These are phyloP conservation scores for Rhynchopsitta pachyrhyncha DNA, from an alignment of 2,113 vertebrate genomes.

Conservation along the genomic window DNA sequence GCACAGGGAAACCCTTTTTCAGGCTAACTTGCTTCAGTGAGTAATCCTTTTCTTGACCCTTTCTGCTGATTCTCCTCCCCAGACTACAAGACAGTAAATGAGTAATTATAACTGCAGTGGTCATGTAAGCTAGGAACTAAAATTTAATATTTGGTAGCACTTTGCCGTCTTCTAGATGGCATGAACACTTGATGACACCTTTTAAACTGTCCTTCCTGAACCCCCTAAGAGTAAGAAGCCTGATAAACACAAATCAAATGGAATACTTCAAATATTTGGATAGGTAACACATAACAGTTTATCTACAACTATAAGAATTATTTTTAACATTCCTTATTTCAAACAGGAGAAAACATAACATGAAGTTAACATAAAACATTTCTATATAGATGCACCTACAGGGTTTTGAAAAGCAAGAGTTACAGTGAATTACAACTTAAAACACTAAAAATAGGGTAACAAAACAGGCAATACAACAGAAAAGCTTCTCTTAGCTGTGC, in stretches of 20 bases:
- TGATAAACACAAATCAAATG: background rate
- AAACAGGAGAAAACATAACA: background rate
- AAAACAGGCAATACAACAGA: background rate
- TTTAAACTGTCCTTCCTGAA: background rate
- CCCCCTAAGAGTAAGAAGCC: background rate
- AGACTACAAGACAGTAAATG: background rate
- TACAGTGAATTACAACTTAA: background rate
- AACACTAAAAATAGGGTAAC: background rate
- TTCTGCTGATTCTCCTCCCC: background rate
- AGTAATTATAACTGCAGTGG: background rate
- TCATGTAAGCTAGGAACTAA: conserved; percentile 9
- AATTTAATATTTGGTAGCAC: background rate
- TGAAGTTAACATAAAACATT: background rate
- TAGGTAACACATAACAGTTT: background rate
- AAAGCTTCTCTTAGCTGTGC: background rate
- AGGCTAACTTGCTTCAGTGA: background rate
- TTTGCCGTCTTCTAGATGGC: background rate
- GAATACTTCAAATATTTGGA: background rate
- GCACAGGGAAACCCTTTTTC: background rate
- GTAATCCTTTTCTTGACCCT: background rate
- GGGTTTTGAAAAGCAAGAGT: background rate
- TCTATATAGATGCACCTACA: background rate
- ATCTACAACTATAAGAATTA: background rate
- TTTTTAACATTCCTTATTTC: conserved; percentile 2
- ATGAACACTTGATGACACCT: background rate